Conservation (phyloP, 1,140 invertebrate genomes). For the Drosophila leontia region DNA sequence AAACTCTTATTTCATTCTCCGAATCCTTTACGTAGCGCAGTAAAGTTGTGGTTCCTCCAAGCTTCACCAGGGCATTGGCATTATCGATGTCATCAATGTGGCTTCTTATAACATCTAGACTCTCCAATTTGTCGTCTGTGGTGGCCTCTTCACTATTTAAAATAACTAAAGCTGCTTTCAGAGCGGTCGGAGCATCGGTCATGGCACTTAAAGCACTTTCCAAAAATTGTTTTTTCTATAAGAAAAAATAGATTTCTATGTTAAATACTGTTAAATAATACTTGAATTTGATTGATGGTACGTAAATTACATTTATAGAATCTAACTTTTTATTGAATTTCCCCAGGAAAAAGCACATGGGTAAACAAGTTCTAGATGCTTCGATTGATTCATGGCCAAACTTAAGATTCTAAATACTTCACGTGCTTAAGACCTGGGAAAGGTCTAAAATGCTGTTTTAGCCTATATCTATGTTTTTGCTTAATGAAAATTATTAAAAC, state of each 20-base stretch:
- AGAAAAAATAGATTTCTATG: background rate
- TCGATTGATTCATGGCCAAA: slow-evolving; percentile 12
- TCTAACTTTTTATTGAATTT: background rate
- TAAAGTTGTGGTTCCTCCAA: slow-evolving; percentile 41
- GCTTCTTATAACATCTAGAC: slow-evolving; percentile 56
- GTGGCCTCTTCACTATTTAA: slow-evolving; percentile 26
- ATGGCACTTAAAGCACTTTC: slow-evolving; percentile 53
- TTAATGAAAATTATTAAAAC: background rate
- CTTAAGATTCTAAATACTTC: background rate
- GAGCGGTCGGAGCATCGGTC: slow-evolving; percentile 32
- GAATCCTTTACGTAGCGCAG: slow-evolving; percentile 33
- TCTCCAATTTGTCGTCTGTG: slow-evolving; percentile 48
- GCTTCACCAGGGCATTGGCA: slow-evolving; percentile 62
- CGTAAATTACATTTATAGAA: too few relatives aligned
- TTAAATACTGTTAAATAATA: background rate
- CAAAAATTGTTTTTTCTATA: slow-evolving; percentile 48
- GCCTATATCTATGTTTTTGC: too few relatives aligned
- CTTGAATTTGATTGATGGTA: background rate
- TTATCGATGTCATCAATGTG: slow-evolving; percentile 66
- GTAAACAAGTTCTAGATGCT: slow-evolving; percentile 14
- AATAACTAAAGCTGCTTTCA: slow-evolving; percentile 43
- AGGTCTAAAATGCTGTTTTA: background rate
- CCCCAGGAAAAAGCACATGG: slow-evolving; percentile 13
- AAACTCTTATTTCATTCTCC: slow-evolving; percentile 25
- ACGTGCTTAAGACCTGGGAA: background rate